Percentiles rank a stretch among this genome's conserved stretches.
phyloP scores from a whole-genome alignment of 1,140 invertebrate species.

The Colletes latitarsis region DNA sequence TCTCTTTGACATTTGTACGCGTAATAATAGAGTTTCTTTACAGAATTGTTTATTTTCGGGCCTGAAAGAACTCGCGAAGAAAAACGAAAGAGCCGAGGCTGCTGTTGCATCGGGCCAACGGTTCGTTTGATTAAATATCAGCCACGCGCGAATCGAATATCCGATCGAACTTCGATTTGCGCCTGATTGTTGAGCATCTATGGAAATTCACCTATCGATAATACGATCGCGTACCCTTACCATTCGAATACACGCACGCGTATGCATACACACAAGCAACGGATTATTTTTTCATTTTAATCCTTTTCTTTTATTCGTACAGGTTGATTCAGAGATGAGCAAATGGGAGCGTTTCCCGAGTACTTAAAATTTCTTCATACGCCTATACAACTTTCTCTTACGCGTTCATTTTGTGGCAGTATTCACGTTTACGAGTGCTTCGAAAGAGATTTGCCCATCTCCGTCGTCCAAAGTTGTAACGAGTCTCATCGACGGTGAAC shows the following conservation, averaged over 20 bases:
- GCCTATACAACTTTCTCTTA: no score
- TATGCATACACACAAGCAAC: constrained; percentile 36
- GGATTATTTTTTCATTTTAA: constrained; percentile 13
- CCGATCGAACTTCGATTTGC: background rate
- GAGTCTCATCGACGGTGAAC: constrained; percentile 5
- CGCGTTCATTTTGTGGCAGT: constrained; percentile 10
- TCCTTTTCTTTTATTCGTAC: background rate
- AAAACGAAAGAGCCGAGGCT: no score
- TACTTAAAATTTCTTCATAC: no score
- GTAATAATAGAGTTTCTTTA: no score
- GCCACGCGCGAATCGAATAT: background rate
- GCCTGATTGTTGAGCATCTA: constrained; percentile 20
- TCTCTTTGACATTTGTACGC: no score
- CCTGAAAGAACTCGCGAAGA: no score
- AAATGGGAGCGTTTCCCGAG: no score
- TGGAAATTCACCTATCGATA: constrained; percentile 27
- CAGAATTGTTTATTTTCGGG: no score
- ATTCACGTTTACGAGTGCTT: background rate
- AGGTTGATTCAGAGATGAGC: no score
- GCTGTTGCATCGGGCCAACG: constrained; percentile 32
- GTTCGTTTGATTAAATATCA: constrained; percentile 34
- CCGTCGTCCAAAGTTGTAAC: background rate
- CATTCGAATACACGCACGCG: constrained; percentile 46
- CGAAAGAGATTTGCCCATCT: constrained; percentile 16
- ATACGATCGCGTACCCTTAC: constrained; percentile 63